A percentile compares a stretch with the other conserved stretches of the same genome.
phyloP scores from a whole-genome alignment of 2,888 invertebrate genomes.

The Lottia scabra region DNA sequence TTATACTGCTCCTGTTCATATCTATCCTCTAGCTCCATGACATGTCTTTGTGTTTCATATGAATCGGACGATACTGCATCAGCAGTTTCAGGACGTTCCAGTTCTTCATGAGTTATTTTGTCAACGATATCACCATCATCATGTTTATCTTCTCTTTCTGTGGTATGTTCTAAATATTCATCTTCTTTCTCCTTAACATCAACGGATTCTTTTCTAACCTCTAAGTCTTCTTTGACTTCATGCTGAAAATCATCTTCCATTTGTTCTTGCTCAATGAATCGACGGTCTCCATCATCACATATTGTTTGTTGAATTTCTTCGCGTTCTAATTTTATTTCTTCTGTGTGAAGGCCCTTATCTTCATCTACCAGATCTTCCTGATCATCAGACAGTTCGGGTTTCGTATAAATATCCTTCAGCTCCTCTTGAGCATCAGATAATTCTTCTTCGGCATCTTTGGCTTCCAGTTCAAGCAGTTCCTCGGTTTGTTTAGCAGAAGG shows the following conservation, averaged over 20 bases:
- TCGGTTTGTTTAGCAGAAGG: background rate
- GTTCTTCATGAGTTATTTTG: background rate
- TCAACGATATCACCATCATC: conserved; percentile 5
- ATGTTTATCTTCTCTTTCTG: conserved; percentile 7
- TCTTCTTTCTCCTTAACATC: conserved; percentile 16
- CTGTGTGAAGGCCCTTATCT: no score
- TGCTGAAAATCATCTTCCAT: background rate
- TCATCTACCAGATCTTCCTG: no score
- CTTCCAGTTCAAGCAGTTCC: conserved; percentile 7
- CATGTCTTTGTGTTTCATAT: background rate
- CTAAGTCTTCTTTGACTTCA: background rate
- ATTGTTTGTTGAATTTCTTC: no score
- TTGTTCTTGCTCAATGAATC: no score
- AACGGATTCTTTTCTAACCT: conserved; percentile 4
- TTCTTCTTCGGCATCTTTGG: no score
- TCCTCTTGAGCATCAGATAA: no score
- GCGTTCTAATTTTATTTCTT: no score
- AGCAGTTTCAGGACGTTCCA: background rate
- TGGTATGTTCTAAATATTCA: conserved; percentile 19
- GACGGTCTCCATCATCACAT: no score
- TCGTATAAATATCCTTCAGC: no score
- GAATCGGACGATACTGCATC: background rate
- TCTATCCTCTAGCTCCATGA: background rate
- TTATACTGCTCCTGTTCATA: background rate
- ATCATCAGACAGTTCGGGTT: no score